Evolutionary conservation across 1,140 invertebrate species (phyloP).

Genomic region (Trigoniulus corallinus): DNA sequence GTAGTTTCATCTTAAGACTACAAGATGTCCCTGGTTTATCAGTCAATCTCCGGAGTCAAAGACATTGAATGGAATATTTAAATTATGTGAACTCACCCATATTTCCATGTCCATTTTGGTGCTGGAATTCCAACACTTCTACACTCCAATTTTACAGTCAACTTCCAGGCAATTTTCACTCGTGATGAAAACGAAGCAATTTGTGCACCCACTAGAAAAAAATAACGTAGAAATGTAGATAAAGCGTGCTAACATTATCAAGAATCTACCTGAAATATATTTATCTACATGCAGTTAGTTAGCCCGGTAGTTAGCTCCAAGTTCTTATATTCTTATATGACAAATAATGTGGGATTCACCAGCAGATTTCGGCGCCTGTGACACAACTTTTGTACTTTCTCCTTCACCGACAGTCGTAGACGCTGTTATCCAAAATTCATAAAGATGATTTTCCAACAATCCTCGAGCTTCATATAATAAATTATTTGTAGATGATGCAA

Average conservation of each 20-base stretch:
- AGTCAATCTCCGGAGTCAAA: too few relatives aligned
- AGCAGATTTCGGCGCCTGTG: background rate
- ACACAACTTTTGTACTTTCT: background rate
- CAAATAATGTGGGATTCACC: background rate
- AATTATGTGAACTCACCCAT: too few relatives aligned
- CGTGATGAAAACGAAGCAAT: conserved; percentile 41
- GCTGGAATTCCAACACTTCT: conserved; percentile 38
- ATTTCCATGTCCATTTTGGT: conserved; percentile 23
- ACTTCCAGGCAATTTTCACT: conserved; percentile 32
- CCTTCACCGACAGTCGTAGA: conserved; percentile 6
- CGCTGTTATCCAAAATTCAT: conserved; percentile 10
- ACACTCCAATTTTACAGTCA: conserved; percentile 38
- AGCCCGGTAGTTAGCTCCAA: too few relatives aligned
- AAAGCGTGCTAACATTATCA: too few relatives aligned
- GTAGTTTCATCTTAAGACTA: too few relatives aligned
- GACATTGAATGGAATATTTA: too few relatives aligned
- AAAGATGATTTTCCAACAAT: conserved; percentile 1
- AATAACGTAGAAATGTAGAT: too few relatives aligned
- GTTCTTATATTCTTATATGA: too few relatives aligned
- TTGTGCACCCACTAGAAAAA: conserved; percentile 37
- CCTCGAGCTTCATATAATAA: background rate
- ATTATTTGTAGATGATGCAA: background rate
- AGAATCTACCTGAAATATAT: too few relatives aligned
- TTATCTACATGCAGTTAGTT: too few relatives aligned
- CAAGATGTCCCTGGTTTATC: too few relatives aligned